These are phyloP conservation scores for Sinocyclocheilus grahami DNA, from an alignment of 2,113 vertebrate species.

Conservation along the genomic window DNA sequence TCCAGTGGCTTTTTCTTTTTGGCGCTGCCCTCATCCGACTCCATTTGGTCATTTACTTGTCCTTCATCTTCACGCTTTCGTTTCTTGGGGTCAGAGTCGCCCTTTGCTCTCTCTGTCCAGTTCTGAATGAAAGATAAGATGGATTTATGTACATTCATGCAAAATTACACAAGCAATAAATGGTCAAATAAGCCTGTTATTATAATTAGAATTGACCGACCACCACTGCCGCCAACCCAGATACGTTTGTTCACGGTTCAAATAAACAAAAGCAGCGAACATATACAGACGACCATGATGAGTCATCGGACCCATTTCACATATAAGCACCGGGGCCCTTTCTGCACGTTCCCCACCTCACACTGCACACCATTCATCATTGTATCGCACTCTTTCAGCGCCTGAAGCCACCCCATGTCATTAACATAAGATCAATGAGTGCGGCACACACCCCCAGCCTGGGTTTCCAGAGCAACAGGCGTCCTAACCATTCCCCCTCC, in stretches of 20 bases:
- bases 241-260: slow-evolving; percentile 33
- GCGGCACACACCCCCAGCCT: slow-evolving; percentile 50
- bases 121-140: slow-evolving; percentile 65
- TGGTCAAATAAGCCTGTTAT: slow-evolving; percentile 47
- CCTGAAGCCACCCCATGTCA: slow-evolving; percentile 46
- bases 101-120: slow-evolving; percentile 88
- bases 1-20: slow-evolving; percentile 82
- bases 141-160: not conserved
- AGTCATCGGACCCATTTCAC: slow-evolving; percentile 67
- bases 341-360: slow-evolving; percentile 30
- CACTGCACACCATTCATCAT: slow-evolving; percentile 38
- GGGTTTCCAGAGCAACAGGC: slow-evolving; percentile 75
- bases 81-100: slow-evolving; percentile 80
- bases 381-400: slow-evolving; percentile 29
- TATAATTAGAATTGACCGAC: slow-evolving; percentile 71
- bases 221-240: slow-evolving; percentile 43
- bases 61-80: slow-evolving; percentile 72
- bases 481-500: slow-evolving; percentile 27
- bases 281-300: slow-evolving; percentile 67
- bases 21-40: slow-evolving; percentile 68
- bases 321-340: slow-evolving; percentile 37
- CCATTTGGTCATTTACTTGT: slow-evolving; percentile 31
- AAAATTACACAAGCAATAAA: slow-evolving; percentile 30
- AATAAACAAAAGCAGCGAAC: slow-evolving; percentile 64
- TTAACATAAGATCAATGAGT: slow-evolving; percentile 75